A percentile compares a stretch with the other conserved stretches of the same genome.
Conservation (phyloP, 2,113 vertebrate species). For the Engraulis encrasicolus region DNA sequence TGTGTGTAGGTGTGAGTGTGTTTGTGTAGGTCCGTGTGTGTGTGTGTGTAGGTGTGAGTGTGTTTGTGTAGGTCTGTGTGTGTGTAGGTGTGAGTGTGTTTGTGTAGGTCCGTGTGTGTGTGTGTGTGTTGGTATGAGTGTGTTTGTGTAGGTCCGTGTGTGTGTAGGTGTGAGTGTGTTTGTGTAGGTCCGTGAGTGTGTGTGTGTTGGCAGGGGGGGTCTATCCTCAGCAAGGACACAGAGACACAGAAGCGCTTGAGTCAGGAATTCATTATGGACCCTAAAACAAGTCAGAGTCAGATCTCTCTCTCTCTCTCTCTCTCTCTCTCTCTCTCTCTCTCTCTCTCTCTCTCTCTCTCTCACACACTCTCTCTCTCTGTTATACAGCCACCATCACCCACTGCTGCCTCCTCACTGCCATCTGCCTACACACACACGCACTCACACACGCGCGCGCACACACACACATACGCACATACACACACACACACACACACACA, state of each 20-base stretch:
- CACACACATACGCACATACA: neutral
- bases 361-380: too few relatives aligned
- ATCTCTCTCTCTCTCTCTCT: too few relatives aligned
- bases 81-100: too few relatives aligned
- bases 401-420: neutral
- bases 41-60: too few relatives aligned
- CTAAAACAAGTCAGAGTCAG: neutral
- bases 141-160: too few relatives aligned
- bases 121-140: too few relatives aligned
- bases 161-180: neutral
- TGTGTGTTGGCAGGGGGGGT: neutral
- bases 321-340: too few relatives aligned
- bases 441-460: conserved; percentile 17
- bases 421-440: neutral
- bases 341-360: too few relatives aligned
- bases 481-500: conserved; percentile 28
- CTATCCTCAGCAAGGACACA: conserved; percentile 42
- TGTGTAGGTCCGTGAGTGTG: neutral
- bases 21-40: too few relatives aligned
- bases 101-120: too few relatives aligned
- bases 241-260: conserved; percentile 30
- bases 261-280: conserved; percentile 42
- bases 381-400: neutral
- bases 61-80: too few relatives aligned
- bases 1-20: too few relatives aligned